These are phyloP conservation scores for Mus caroli DNA, from an alignment of 2,797 vertebrate species.

Conservation along the genomic window DNA sequence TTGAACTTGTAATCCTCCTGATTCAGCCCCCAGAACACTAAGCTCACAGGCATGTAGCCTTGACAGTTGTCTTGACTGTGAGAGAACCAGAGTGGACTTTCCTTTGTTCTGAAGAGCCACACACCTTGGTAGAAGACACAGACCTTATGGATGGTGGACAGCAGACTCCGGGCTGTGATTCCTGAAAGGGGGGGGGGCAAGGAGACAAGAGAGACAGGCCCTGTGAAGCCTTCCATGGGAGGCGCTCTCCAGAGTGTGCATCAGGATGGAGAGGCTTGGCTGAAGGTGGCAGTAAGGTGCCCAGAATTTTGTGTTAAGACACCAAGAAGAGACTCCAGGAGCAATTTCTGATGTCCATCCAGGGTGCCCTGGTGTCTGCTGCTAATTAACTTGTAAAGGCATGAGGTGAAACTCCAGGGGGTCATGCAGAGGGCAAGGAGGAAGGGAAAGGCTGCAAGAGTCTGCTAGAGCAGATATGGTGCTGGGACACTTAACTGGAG, in stretches of 20 bases:
- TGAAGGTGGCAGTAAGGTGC: background rate
- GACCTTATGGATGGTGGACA: background rate
- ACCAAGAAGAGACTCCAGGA: background rate
- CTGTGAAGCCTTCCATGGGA: accelerated
- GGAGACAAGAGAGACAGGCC: too few species aligned
- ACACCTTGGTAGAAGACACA: background rate
- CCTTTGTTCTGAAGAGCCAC: background rate
- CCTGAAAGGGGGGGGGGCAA: too few species aligned
- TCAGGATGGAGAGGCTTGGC: background rate
- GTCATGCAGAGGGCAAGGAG: background rate
- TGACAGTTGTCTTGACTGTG: background rate
- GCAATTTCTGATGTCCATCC: background rate
- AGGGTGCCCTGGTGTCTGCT: background rate
- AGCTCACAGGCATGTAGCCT: background rate
- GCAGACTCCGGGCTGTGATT: accelerated
- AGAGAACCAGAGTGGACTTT: background rate
- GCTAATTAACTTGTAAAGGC: background rate
- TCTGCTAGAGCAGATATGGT: background rate
- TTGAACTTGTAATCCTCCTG: background rate
- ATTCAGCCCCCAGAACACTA: background rate
- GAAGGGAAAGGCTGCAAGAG: background rate
- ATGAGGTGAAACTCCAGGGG: background rate
- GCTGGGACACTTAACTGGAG: background rate
- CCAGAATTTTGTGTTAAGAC: background rate
- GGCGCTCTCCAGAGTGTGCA: background rate